Conservation (phyloP, 2,113 vertebrate genomes). For the Camelus bactrianus region DNA sequence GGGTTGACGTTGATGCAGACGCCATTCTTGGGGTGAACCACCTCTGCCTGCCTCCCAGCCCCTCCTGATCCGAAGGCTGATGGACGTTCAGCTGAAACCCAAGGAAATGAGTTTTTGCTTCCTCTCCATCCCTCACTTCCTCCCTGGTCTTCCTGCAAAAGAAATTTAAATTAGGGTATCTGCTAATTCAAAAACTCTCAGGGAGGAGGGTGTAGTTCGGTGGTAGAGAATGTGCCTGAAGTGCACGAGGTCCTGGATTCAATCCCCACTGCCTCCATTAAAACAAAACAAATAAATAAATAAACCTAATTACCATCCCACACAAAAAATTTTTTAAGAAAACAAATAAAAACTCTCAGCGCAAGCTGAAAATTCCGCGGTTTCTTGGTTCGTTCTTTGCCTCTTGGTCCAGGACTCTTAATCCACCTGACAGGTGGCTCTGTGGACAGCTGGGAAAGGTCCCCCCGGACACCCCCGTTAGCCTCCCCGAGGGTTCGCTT, state of each 20-base stretch:
- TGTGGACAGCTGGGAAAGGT: background rate
- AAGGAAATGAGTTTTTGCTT: background rate
- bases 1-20: background rate
- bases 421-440: background rate
- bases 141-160: background rate
- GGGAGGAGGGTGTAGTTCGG: background rate
- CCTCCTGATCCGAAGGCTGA: background rate
- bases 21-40: background rate
- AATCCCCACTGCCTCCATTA: too few relatives aligned
- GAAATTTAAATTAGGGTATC: background rate
- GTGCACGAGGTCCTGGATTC: too few relatives aligned
- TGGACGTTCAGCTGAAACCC: background rate
- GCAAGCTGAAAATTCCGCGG: background rate
- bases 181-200: slow-evolving; percentile 11
- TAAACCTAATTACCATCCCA: too few relatives aligned
- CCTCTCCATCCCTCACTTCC: background rate
- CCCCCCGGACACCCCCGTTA: background rate
- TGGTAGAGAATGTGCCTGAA: too few relatives aligned
- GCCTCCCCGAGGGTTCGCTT: background rate
- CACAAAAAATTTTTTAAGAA: too few relatives aligned
- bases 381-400: background rate
- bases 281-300: too few relatives aligned
- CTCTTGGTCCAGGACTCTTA: background rate
- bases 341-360: background rate
- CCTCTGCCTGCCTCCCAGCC: background rate